These are phyloP conservation scores for Atta colombica DNA, from an alignment of 1,140 invertebrate species.

Conservation along the genomic window DNA sequence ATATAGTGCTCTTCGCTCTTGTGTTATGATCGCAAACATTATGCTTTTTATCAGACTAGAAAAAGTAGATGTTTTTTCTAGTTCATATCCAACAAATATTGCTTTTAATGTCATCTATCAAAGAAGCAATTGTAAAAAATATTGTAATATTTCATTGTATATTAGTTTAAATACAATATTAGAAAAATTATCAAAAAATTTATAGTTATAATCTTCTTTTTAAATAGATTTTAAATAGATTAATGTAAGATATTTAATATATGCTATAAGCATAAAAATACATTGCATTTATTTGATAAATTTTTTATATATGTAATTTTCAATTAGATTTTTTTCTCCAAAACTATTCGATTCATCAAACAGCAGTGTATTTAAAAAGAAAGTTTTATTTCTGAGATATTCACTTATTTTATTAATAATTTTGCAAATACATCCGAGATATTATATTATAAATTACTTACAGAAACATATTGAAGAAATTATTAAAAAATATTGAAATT, in stretches of 20 bases:
- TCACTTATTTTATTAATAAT: not conserved
- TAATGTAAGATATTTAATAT: not conserved
- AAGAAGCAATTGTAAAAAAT: not conserved
- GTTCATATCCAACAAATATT: not conserved
- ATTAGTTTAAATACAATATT: not conserved
- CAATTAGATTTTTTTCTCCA: not conserved
- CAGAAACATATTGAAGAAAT: slow-evolving; percentile 23
- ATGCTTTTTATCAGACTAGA: not conserved
- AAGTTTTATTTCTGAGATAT: not conserved
- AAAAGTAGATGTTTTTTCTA: not conserved
- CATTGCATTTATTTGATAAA: not conserved
- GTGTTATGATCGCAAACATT: not conserved
- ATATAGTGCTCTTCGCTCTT: no score
- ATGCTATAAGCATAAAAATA: not conserved
- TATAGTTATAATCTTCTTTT: not conserved
- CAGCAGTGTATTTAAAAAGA: not conserved
- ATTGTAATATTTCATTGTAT: not conserved
- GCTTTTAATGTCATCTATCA: not conserved
- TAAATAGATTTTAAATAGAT: not conserved
- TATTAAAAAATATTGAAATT: no score
- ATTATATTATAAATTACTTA: not conserved
- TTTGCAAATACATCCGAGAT: not conserved
- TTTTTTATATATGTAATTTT: not conserved
- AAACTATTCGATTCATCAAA: not conserved
- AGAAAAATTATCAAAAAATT: not conserved